Conservation (phyloP, 2,888 invertebrate species). For the Megastigmus dorsalis region DNA sequence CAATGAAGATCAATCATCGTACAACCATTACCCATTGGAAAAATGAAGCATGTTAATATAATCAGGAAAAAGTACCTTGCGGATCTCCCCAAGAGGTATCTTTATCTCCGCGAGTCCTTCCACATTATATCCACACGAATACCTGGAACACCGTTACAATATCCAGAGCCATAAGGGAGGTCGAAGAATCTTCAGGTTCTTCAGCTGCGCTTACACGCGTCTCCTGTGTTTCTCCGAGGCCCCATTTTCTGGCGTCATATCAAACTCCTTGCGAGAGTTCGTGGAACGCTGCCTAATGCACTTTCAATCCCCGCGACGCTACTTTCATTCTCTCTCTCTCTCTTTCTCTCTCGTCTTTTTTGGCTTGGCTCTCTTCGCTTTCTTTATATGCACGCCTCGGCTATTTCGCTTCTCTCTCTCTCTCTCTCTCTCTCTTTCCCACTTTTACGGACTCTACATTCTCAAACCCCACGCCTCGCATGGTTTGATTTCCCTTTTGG, state of each 20-base stretch:
- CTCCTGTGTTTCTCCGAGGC: neutral
- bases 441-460: neutral
- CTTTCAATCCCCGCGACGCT: slow-evolving; percentile 57
- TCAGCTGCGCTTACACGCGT: too few relatives aligned
- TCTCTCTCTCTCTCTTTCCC: neutral
- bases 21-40: too few relatives aligned
- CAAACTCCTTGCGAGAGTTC: slow-evolving; percentile 50
- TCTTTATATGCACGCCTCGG: too few relatives aligned
- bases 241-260: slow-evolving; percentile 20
- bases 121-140: slow-evolving; percentile 5
- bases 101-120: neutral
- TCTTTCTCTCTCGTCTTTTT: neutral
- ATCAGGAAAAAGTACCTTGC: too few relatives aligned
- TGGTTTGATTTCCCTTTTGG: slow-evolving; percentile 10
- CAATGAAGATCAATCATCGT: too few relatives aligned
- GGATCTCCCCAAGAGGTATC: neutral
- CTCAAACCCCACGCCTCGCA: neutral
- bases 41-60: too few relatives aligned
- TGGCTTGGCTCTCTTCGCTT: too few relatives aligned
- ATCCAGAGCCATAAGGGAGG: too few relatives aligned
- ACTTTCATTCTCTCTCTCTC: slow-evolving; percentile 8
- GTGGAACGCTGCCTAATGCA: slow-evolving; percentile 64
- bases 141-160: slow-evolving; percentile 6
- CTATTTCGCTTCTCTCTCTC: neutral
- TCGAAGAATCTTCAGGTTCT: too few relatives aligned